Evolutionary conservation across 2,113 vertebrate genomes (phyloP).

Genomic region (Oncorhynchus gorbuscha): DNA sequence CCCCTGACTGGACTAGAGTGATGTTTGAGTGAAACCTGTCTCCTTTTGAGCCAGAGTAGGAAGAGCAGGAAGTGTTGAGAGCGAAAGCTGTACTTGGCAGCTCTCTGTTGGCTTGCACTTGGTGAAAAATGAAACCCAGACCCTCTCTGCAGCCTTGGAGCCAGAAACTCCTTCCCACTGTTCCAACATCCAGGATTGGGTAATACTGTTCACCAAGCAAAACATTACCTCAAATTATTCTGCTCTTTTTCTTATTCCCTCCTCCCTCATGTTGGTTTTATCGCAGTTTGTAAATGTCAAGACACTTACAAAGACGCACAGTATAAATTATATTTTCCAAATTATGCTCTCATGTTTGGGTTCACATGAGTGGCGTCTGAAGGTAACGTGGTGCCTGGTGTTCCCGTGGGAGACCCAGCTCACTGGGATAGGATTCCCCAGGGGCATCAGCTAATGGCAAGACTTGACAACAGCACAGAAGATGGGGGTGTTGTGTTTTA

Average conservation of each 20-base stretch:
- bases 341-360: conserved; percentile 78
- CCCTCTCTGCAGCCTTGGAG: conserved; percentile 63
- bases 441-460: conserved; percentile 78
- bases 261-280: conserved; percentile 74
- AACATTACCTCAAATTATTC: conserved; percentile 80
- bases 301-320: conserved; percentile 73
- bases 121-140: conserved; percentile 76
- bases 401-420: conserved; percentile 71
- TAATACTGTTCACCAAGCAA: conserved; percentile 77
- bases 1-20: conserved; percentile 51
- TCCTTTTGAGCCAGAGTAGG: conserved; percentile 61
- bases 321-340: conserved; percentile 76
- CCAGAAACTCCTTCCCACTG: conserved; percentile 71
- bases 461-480: conserved; percentile 78
- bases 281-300: conserved; percentile 79
- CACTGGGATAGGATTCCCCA: conserved; percentile 74
- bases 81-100: conserved; percentile 76
- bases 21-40: conserved; percentile 73
- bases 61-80: conserved; percentile 77
- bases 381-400: conserved; percentile 72
- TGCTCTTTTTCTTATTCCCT: conserved; percentile 73
- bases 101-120: conserved; percentile 71
- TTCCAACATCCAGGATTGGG: conserved; percentile 73
- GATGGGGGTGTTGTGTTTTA: conserved; percentile 79
- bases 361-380: conserved; percentile 78